Percentiles rank a stretch among this genome's conserved stretches.
Conservation (phyloP, 2,888 invertebrate genomes). For the Panopea generosa region DNA sequence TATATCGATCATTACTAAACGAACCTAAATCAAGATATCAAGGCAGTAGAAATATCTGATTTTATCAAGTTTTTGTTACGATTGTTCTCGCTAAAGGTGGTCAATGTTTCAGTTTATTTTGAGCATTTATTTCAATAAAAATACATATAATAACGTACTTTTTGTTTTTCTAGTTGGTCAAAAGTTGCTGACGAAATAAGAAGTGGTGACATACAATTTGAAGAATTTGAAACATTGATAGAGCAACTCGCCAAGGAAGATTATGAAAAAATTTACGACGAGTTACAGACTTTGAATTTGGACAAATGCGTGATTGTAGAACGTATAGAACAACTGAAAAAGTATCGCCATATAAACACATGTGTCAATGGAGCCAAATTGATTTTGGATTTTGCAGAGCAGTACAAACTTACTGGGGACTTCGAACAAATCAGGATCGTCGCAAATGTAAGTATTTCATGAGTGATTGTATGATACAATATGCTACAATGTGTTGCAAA, state of each 20-base stretch:
- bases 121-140: too few relatives aligned
- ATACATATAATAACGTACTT: too few relatives aligned
- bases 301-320: neutral
- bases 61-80: too few relatives aligned
- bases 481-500: too few relatives aligned
- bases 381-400: constrained; percentile 52
- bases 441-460: constrained; percentile 27
- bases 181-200: constrained; percentile 4
- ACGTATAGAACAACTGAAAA: constrained; percentile 56
- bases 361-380: constrained; percentile 62
- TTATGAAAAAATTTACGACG: constrained; percentile 13
- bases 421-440: constrained; percentile 43
- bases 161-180: constrained; percentile 16
- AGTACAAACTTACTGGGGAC: constrained; percentile 54
- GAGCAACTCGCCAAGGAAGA: constrained; percentile 17
- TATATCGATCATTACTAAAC: too few relatives aligned
- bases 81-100: too few relatives aligned
- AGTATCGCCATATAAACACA: constrained; percentile 46
- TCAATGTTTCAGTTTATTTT: too few relatives aligned
- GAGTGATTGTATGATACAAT: too few relatives aligned
- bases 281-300: constrained; percentile 22
- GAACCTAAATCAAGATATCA: too few relatives aligned
- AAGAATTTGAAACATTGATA: constrained; percentile 17
- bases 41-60: too few relatives aligned
- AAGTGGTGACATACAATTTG: constrained; percentile 23